Percentiles rank a stretch among this genome's conserved stretches.
These are phyloP conservation scores for Bos taurus DNA, from an alignment of 2,113 vertebrate genomes.

Conservation along the genomic window ARS-UCD2.0 NC_037340.1:49903001-49903500, in stretches of 20 bases:
- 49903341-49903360: not conserved
- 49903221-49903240: too few species aligned
- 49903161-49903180: too few species aligned
- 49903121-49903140: not conserved
- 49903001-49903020: not conserved
- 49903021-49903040: not conserved
- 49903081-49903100: not conserved
- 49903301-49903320: not conserved
- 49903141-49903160: not conserved
- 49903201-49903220: too few species aligned
- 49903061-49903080: not conserved
- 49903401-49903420: not conserved
- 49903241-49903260: too few species aligned
- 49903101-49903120: not conserved
- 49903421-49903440: not conserved
- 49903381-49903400: not conserved
- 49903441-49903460: not conserved
- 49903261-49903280: not conserved
- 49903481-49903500: not conserved
- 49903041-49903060: not conserved
- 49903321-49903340: not conserved
- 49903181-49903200: too few species aligned
- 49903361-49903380: not conserved
- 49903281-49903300: not conserved
- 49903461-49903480: not conserved